Percentiles rank a stretch among this genome's conserved stretches.
Conservation (phyloP, 1,140 invertebrate species). For the Metopolophium dirhodum region DNA sequence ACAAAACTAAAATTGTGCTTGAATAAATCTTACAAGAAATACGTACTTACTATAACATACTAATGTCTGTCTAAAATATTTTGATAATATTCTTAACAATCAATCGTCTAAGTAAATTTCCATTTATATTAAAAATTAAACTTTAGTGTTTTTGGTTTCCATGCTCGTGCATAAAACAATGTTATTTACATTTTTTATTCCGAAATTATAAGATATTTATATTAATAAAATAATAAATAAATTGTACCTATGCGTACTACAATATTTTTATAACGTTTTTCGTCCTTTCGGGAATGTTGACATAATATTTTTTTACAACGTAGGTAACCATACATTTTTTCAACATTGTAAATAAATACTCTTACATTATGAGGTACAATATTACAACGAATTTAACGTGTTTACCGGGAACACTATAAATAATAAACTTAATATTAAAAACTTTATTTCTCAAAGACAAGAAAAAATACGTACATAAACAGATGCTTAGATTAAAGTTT, state of each 20-base stretch:
- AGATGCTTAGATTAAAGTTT: background rate
- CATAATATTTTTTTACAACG: background rate
- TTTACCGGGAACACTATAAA: background rate
- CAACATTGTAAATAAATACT: background rate
- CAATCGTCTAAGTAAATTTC: background rate
- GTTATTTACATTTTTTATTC: background rate
- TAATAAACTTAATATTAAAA: slow-evolving; percentile 24
- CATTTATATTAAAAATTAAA: background rate
- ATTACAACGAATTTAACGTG: background rate
- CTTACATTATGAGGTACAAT: background rate
- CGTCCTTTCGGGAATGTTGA: background rate
- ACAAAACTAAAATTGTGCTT: background rate
- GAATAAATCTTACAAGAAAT: background rate
- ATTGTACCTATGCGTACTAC: background rate
- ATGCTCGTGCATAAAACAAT: background rate
- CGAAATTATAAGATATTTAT: background rate
- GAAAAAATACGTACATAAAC: background rate
- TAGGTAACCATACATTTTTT: background rate
- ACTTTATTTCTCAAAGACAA: background rate
- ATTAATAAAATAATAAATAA: slow-evolving; percentile 12
- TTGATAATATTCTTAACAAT: background rate
- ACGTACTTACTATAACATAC: no score
- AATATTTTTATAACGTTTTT: background rate
- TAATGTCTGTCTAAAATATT: background rate
- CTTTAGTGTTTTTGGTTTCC: background rate